A percentile compares a stretch with the other conserved stretches of the same genome.
phyloP scores from a whole-genome alignment of 1,140 invertebrate species.

The Calephelis nemesis region DNA sequence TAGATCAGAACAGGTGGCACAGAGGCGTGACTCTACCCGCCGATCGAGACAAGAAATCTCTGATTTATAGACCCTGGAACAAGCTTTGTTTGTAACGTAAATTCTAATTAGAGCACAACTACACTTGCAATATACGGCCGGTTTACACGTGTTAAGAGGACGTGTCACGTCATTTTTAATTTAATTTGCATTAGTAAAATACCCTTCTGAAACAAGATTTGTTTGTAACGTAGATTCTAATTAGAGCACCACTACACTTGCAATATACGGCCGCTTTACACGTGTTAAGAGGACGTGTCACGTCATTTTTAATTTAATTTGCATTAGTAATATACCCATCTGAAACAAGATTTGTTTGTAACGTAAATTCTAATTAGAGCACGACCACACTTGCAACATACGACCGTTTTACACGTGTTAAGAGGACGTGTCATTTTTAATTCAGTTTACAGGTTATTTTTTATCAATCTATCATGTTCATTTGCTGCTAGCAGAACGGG shows the following conservation, averaged over 20 bases:
- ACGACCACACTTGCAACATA: conserved; percentile 16
- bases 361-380: conserved; percentile 25
- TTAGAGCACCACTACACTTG: conserved; percentile 18
- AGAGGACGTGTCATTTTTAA: neutral
- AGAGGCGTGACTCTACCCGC: neutral
- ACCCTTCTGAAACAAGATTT: conserved; percentile 6
- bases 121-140: conserved; percentile 14
- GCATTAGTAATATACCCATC: conserved; percentile 2
- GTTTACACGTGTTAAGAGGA: conserved; percentile 17
- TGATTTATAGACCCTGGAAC: no score
- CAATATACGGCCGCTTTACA: conserved; percentile 15
- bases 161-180: neutral
- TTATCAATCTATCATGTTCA: neutral
- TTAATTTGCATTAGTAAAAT: conserved; percentile 3
- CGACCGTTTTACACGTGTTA: conserved; percentile 12
- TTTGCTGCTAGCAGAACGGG: neutral
- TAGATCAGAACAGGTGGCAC: conserved; percentile 16
- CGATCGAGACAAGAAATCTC: no score
- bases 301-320: neutral
- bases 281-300: conserved; percentile 1
- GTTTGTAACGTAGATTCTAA: conserved; percentile 24
- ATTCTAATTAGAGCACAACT: conserved; percentile 17
- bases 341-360: conserved; percentile 20
- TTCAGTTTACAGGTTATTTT: neutral
- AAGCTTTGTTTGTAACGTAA: no score